Evolutionary conservation across 1,140 invertebrate genomes (phyloP).

Genomic region (Drosophila ficusphila): DNA sequence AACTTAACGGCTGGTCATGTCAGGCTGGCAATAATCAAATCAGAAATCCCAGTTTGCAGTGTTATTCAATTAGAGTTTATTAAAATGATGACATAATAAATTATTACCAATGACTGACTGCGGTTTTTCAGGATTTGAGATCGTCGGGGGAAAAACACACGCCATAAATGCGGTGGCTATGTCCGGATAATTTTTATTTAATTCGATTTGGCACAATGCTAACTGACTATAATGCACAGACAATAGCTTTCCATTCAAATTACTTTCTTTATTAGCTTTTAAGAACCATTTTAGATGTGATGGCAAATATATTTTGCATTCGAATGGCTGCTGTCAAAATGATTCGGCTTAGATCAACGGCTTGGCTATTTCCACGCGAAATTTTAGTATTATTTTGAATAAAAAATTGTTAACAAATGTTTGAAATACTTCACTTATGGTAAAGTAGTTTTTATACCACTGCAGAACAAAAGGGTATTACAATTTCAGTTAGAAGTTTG

Average conservation of each 20-base stretch:
- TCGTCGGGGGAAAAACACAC: conserved; percentile 4
- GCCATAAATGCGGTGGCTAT: conserved; percentile 19
- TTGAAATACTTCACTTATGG: too few relatives aligned
- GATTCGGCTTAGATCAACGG: too few relatives aligned
- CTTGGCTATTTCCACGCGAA: too few relatives aligned
- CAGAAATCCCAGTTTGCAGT: conserved; percentile 36
- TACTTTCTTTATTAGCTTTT: not conserved
- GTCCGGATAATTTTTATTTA: conserved; percentile 13
- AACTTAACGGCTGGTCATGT: not conserved
- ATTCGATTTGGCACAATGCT: conserved; percentile 6
- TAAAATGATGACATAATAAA: conserved; percentile 73
- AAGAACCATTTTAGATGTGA: too few relatives aligned
- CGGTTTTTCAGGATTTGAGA: not conserved
- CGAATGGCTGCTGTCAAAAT: too few relatives aligned
- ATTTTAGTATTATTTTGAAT: too few relatives aligned
- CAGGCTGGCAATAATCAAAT: conserved; percentile 25
- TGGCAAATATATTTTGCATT: too few relatives aligned
- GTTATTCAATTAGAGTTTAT: conserved; percentile 70
- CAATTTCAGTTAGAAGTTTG: too few relatives aligned
- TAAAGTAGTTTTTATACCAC: too few relatives aligned
- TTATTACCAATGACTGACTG: conserved; percentile 54
- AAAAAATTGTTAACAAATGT: too few relatives aligned
- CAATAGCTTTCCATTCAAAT: too few relatives aligned
- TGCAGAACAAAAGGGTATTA: too few relatives aligned
- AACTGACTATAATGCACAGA: not conserved